Evolutionary conservation across 2,797 vertebrate species (phyloP), one percentile per base, ranked within the genome.

Genomic region (Varecia variegata): DNA sequence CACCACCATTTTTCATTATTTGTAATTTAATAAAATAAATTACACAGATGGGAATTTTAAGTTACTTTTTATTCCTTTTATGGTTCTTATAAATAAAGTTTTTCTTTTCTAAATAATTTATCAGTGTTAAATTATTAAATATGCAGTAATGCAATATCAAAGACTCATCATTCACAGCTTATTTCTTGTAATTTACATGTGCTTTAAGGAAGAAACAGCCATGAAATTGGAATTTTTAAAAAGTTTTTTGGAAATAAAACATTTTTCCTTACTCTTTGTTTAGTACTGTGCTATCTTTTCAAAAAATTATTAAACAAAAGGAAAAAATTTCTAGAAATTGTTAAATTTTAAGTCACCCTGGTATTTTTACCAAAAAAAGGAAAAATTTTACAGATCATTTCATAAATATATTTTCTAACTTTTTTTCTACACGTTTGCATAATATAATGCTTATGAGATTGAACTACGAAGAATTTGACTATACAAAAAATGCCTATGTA

Each of bases 11-110:
- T 50, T 58, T 81, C 32, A 60, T 71, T 45, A 62, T 54, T 67
- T 86, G 14, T 94, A 90, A 81, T 18, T 94, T 77, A 90, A 76
- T 81, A 81, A 88, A 71, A 81, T 89, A 77, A 74, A 67, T 76
- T 74, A 85, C 17, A 65, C 38, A 65, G 17, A 43, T 58, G 52
- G 27, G 3, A 62, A 76, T 81, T 93, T 88, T 54, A 1, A 71
- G n/a, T 27, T 71, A n/a, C 17, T 38, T 43, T 68, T 40, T 84
- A 56, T 79, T 76, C n/a, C 30, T 68, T 86, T 35, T 45, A n/a
- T 62, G 40, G 11, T 7, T 80, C 73, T 77, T 83, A 15, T 40
- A 85, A 76, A 65, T 35, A 67, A 45, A 71, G 7, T 32, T 83
- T 52, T 52, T 62, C 18, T n/a, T 43, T 89, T 94, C 74, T 68